Conservation (phyloP, 2,113 vertebrate genomes). For the Anser cygnoides region DNA sequence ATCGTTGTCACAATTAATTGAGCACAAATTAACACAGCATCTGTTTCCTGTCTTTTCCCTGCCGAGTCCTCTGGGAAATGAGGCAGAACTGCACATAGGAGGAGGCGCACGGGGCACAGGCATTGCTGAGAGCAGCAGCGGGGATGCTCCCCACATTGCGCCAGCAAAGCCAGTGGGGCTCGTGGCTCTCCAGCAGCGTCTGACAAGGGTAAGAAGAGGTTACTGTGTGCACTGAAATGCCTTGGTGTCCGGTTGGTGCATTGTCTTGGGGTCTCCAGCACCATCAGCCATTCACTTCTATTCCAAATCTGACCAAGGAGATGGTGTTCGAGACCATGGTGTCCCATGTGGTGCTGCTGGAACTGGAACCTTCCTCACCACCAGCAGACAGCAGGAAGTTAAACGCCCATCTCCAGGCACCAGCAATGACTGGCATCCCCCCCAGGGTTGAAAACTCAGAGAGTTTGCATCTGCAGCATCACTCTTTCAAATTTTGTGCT, state of each 20-base stretch:
- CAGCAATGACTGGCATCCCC: rapidly evolving
- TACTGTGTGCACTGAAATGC: neutral
- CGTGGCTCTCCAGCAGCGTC: neutral
- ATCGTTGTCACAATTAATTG: neutral
- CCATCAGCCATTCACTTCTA: neutral
- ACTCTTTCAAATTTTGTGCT: neutral
- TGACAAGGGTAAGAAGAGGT: neutral
- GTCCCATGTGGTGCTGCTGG: neutral
- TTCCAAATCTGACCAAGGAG: neutral
- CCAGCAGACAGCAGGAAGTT: neutral
- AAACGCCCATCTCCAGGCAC: neutral
- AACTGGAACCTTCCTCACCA: rapidly evolving
- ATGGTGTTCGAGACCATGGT: too few species aligned
- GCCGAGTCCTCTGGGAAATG: neutral
- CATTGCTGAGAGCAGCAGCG: neutral
- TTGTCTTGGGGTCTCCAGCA: neutral
- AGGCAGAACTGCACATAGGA: neutral
- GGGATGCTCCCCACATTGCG: rapidly evolving
- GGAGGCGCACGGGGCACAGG: rapidly evolving
- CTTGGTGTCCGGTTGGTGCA: neutral
- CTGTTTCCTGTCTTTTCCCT: slow-evolving; percentile 39
- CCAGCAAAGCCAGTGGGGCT: rapidly evolving
- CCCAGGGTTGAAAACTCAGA: neutral
- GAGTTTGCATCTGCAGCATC: neutral
- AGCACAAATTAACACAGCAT: slow-evolving; percentile 50